Evolutionary conservation across 2,797 vertebrate species (phyloP), one percentile per base, ranked within the genome.

Genomic region (Chelon labrosus): DNA sequence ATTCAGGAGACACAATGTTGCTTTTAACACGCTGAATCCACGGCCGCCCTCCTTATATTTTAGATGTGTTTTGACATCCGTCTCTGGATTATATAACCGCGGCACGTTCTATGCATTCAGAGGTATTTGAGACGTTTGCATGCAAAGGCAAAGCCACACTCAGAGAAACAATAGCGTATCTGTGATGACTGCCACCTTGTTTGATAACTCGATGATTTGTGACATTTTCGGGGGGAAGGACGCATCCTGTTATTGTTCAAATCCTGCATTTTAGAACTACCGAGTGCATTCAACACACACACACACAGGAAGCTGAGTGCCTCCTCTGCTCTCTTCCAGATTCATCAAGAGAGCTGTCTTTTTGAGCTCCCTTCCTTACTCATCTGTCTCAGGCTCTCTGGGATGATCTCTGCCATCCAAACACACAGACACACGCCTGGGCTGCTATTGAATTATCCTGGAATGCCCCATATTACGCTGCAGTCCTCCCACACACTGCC

Each of bases 231-330:
- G 87, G 22, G 83, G 87, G 87, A 90, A 86, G 86, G 86, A 87
- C 79, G 13, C 80, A 88, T 92, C 91, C 90, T 91, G 91, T 86
- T 91, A 91, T 92, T 93, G 89, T 91, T 77, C 68, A n/a, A 65
- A 70, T 80, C 19, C 69, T 80, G 64, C 42, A 55, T 55, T 61
- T 55, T 8, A 61, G 20, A 49, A 19, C 74, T 82, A 14, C 16
- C 46, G 25, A 77, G 27, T 69, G 38, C 38, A 46, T 4, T 59
- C 78, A 70, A 66, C 37, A 61, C 53, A 70, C 44, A 67, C 42
- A n/a, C 17, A 64, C 1, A 17, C 17, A 82, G 75, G 78, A 88
- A 79, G 74, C 38, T 20, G 7, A 50, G 72, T 71, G 81, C 44
- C 75, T 80, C 65, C 65, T 78, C 58, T 65, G 79, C 87, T 86